A percentile compares a stretch with the other conserved stretches of the same genome.
These are phyloP conservation scores for Herminia tarsipennalis DNA, from an alignment of 2,888 invertebrate genomes.

Conservation along the genomic window DNA sequence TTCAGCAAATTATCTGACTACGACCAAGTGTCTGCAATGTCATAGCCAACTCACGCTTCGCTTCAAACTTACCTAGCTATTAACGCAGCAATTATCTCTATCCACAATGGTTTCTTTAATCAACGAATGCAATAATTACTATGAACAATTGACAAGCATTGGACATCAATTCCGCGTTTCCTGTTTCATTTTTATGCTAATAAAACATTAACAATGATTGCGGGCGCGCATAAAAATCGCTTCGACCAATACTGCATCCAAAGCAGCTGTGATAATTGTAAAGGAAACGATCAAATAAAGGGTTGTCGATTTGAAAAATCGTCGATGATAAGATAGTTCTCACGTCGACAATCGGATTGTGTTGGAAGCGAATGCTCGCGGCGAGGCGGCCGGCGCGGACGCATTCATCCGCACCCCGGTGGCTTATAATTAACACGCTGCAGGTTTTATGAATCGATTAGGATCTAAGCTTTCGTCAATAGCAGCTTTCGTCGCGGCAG, in stretches of 20 bases:
- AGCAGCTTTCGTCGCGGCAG: constrained; percentile 77
- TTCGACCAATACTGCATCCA: constrained; percentile 44
- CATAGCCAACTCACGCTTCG: constrained; percentile 66
- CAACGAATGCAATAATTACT: constrained; percentile 59
- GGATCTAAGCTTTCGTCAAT: constrained; percentile 86
- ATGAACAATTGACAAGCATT: constrained; percentile 44
- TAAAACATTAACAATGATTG: constrained; percentile 29
- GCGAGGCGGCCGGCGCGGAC: constrained; percentile 39
- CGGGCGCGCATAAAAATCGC: constrained; percentile 16
- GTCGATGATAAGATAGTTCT: constrained; percentile 73
- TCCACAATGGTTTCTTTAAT: constrained; percentile 53
- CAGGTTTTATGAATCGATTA: constrained; percentile 85
- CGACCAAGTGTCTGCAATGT: constrained; percentile 57
- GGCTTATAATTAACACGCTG: constrained; percentile 86
- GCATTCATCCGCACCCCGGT: constrained; percentile 73
- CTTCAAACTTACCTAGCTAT: constrained; percentile 60
- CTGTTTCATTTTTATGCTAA: constrained; percentile 40
- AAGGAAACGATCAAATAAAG: constrained; percentile 70
- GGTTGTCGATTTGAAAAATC: constrained; percentile 72
- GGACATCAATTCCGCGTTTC: constrained; percentile 45
- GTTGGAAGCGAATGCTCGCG: constrained; percentile 66
- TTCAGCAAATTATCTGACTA: constrained; percentile 62
- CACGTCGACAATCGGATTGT: constrained; percentile 63
- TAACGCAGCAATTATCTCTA: constrained; percentile 60
- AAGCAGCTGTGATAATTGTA: constrained; percentile 67